Base-by-base conservation (phyloP, 2,797 vertebrate genomes). In the Xiphophorus birchmanni region DNA sequence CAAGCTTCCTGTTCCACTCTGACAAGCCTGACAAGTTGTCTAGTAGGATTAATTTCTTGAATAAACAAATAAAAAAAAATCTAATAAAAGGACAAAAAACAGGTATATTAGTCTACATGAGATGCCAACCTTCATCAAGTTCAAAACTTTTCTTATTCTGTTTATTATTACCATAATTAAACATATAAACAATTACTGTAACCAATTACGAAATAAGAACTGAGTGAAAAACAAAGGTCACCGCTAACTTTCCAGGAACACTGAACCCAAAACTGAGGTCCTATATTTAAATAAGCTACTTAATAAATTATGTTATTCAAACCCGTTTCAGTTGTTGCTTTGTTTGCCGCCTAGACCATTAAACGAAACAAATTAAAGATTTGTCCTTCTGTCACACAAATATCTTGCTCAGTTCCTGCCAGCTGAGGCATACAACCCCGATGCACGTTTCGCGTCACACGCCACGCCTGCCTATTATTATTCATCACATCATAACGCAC, bases 381-480 rank as follows among this genome's bases (percentile, higher is more conserved):
- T 37, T 86, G 45, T 58, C 82, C 79, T 76, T 73, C 87, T 83
- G 84, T 71, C 82, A 87, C 13, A 89, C 74, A 82, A 85, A 82
- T 86, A 89, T 91, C 89, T 12, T 75, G 82, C 79, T 87, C 54
- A 86, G 84, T 84, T 89, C 56, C 86, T 78, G 77, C 79, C 90
- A 89, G 87, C 88, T 87, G 90, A 89, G 88, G 74, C 81, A 54
- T 5, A 88, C 58, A 69, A 47, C 72, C 78, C 3, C 26, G 74
- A 82, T 23, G 40, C 76, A 29, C 60, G 17, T 75, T 75, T 88
- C 37, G 23, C 71, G 37, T 67, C 60, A 9, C 72, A 80, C 77
- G 73, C 12, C 76, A 42, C 40, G 63, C 40, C 47, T 48, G 47
- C 45, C 74, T 69, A 85, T 89, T 78, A 90, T 81, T 86, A 84